phyloP scores from a whole-genome alignment of 2,888 invertebrate species.

The Lithosia quadra region DNA sequence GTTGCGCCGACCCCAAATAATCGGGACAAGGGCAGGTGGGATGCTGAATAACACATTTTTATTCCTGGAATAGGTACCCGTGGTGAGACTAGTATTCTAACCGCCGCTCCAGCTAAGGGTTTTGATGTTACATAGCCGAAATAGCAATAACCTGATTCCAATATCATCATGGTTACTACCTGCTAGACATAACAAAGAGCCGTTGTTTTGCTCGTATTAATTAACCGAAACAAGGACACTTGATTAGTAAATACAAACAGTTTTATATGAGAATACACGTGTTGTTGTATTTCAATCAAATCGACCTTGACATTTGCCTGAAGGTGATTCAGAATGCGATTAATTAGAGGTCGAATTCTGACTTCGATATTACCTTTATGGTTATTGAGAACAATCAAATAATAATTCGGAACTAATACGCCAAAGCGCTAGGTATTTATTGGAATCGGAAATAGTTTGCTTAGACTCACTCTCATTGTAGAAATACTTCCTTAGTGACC shows the following conservation, averaged over 20 bases:
- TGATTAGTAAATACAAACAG: slow-evolving; percentile 5
- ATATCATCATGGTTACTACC: slow-evolving; percentile 19
- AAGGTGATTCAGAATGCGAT: background rate
- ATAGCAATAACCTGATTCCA: background rate
- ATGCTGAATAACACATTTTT: too few species aligned
- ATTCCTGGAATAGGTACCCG: too few species aligned
- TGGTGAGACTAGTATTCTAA: too few species aligned
- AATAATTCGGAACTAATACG: background rate
- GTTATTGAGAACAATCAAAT: background rate
- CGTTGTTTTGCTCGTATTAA: background rate
- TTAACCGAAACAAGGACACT: slow-evolving; percentile 2
- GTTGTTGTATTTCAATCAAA: background rate
- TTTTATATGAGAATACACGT: background rate
- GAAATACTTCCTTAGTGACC: too few species aligned
- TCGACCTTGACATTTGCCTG: slow-evolving; percentile 1
- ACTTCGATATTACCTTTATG: background rate
- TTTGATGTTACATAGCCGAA: too few species aligned
- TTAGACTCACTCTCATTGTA: too few species aligned
- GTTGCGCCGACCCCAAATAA: too few species aligned
- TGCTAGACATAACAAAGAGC: background rate
- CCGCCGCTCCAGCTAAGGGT: too few species aligned
- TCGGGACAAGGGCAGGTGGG: too few species aligned
- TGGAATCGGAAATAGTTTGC: too few species aligned
- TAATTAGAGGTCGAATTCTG: background rate
- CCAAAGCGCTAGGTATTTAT: background rate